Conservation (phyloP, 2,888 invertebrate genomes). For the Hemithea aestivaria region DNA sequence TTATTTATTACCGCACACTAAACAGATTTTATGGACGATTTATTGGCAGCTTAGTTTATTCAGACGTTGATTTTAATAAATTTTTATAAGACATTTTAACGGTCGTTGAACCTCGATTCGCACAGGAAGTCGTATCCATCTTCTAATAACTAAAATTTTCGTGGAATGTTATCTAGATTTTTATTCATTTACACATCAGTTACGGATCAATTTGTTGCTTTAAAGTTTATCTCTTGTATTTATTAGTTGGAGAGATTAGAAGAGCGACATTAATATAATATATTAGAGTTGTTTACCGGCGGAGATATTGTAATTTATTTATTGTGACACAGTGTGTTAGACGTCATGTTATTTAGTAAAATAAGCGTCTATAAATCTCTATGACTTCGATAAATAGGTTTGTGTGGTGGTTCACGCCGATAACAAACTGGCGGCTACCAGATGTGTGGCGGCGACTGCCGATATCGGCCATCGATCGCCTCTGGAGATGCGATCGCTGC, state of each 20-base stretch:
- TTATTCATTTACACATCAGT: constrained; percentile 6
- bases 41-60: constrained; percentile 44
- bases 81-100: constrained; percentile 30
- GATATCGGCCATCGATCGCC: constrained; percentile 54
- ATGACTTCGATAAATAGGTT: constrained; percentile 66
- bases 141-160: constrained; percentile 6
- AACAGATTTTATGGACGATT: constrained; percentile 66
- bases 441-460: constrained; percentile 43
- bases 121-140: constrained; percentile 6
- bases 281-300: constrained; percentile 30
- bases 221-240: constrained; percentile 12
- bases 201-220: constrained; percentile 15
- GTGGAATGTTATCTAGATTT: constrained; percentile 10
- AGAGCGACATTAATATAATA: constrained; percentile 26
- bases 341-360: constrained; percentile 55
- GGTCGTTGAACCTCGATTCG: constrained; percentile 10
- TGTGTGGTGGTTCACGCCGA: constrained; percentile 55
- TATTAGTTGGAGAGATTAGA: constrained; percentile 18
- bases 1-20: constrained; percentile 67
- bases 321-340: constrained; percentile 52
- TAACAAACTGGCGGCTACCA: constrained; percentile 60
- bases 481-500: constrained; percentile 49
- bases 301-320: constrained; percentile 44
- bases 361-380: constrained; percentile 58
- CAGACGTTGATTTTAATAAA: constrained; percentile 33